Conservation (phyloP, 2,888 invertebrate genomes). For the Drosophila phalerata region DNA sequence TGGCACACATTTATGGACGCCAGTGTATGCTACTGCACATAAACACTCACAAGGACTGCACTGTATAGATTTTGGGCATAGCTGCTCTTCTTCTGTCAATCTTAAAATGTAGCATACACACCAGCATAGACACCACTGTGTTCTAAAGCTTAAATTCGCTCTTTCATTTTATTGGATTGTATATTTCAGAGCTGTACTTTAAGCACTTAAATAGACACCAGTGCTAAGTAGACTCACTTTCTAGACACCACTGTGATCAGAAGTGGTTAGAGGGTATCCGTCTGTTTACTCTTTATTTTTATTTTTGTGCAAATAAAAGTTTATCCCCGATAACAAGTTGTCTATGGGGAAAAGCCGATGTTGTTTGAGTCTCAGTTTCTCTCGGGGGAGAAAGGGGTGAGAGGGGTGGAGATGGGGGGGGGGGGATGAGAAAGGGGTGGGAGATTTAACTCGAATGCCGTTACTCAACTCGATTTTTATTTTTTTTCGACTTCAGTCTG, state of each 20-base stretch:
- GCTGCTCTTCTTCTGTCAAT: too few species aligned
- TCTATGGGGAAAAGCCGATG: conserved; percentile 22
- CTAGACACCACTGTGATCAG: not conserved
- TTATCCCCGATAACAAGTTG: conserved; percentile 39
- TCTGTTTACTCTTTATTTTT: not conserved
- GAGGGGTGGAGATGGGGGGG: not conserved
- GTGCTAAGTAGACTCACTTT: not conserved
- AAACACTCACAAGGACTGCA: not conserved
- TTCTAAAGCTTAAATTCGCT: not conserved
- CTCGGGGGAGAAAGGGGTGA: not conserved
- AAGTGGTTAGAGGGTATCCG: not conserved
- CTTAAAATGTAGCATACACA: not conserved
- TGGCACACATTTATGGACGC: too few species aligned
- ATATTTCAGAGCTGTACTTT: too few species aligned
- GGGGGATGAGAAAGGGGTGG: not conserved
- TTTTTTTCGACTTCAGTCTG: conserved; percentile 31
- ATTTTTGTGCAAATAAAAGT: conserved; percentile 39
- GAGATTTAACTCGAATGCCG: conserved; percentile 10
- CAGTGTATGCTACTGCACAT: too few species aligned
- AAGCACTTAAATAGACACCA: not conserved
- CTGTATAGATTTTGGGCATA: not conserved
- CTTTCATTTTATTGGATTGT: too few species aligned
- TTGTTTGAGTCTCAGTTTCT: conserved; percentile 12
- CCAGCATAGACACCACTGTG: not conserved
- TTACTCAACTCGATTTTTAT: conserved; percentile 16